Evolutionary conservation across 1,140 invertebrate genomes (phyloP).

Genomic region (Arctopsyche grandis): DNA sequence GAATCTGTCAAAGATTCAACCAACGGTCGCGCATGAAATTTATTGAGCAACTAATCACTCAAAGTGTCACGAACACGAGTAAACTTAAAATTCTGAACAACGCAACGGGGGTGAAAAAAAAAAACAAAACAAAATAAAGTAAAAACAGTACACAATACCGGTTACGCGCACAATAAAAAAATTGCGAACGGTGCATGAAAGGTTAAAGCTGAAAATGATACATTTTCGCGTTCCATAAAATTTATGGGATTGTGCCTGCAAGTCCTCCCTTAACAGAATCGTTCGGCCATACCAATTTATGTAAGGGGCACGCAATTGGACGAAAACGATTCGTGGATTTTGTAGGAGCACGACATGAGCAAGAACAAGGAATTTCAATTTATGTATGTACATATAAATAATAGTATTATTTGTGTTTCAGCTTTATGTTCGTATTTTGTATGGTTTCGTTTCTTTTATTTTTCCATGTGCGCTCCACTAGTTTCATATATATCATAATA

Average conservation of each 20-base stretch:
- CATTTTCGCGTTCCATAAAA: constrained; percentile 6
- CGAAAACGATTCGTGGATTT: neutral
- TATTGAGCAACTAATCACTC: constrained; percentile 27
- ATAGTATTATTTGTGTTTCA: neutral
- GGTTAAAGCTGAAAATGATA: constrained; percentile 21
- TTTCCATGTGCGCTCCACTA: neutral
- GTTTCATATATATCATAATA: neutral
- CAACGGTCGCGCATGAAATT: constrained; percentile 16
- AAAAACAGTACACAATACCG: neutral
- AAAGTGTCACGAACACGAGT: constrained; percentile 18
- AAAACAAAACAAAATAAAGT: neutral
- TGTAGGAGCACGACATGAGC: neutral
- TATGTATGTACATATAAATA: neutral
- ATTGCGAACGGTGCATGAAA: constrained; percentile 16
- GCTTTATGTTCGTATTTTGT: neutral
- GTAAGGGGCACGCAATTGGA: constrained; percentile 24
- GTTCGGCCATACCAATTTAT: constrained; percentile 6
- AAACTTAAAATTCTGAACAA: neutral
- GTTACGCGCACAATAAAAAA: neutral
- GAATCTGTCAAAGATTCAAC: constrained; percentile 22
- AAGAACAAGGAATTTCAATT: neutral
- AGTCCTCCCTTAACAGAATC: neutral
- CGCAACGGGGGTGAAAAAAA: neutral
- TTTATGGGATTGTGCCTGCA: constrained; percentile 8
- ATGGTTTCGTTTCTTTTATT: neutral